Evolutionary conservation across 2,888 invertebrate species (phyloP).

Genomic region (Thymelicus acteon): DNA sequence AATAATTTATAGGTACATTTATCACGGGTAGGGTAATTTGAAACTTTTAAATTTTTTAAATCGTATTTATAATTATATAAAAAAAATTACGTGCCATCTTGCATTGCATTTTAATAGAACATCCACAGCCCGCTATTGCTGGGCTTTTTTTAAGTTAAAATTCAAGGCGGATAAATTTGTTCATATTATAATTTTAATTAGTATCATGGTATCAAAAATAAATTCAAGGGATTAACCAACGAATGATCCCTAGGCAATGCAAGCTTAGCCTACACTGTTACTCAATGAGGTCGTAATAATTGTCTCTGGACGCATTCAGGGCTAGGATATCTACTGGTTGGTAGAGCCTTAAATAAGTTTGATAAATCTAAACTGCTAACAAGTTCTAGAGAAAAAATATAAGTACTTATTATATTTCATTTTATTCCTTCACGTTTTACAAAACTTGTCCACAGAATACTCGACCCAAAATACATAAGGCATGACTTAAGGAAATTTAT

Average conservation of each 20-base stretch:
- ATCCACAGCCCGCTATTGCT: background rate
- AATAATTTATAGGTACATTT: slow-evolving; percentile 28
- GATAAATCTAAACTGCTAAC: too few species aligned
- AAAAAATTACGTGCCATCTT: slow-evolving; percentile 1
- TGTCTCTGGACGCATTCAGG: too few species aligned
- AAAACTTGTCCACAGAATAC: too few species aligned
- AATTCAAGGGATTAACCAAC: background rate
- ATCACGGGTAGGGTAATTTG: slow-evolving; percentile 27
- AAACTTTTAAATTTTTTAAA: slow-evolving; percentile 15
- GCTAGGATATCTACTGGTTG: too few species aligned
- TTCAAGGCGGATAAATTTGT: background rate
- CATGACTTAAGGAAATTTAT: too few species aligned
- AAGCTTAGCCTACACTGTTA: background rate
- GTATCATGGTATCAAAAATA: background rate
- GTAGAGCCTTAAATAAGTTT: too few species aligned
- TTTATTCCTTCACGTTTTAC: too few species aligned
- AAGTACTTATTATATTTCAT: too few species aligned
- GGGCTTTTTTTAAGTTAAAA: background rate
- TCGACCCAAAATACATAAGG: too few species aligned
- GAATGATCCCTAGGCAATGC: background rate
- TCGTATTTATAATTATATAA: slow-evolving; percentile 1
- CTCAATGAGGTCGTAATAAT: background rate
- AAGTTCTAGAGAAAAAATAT: too few species aligned
- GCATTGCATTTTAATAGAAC: slow-evolving; percentile 3
- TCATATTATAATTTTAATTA: background rate